Conservation (phyloP, 2,888 invertebrate genomes). For the Argynnis bischoffii region DNA sequence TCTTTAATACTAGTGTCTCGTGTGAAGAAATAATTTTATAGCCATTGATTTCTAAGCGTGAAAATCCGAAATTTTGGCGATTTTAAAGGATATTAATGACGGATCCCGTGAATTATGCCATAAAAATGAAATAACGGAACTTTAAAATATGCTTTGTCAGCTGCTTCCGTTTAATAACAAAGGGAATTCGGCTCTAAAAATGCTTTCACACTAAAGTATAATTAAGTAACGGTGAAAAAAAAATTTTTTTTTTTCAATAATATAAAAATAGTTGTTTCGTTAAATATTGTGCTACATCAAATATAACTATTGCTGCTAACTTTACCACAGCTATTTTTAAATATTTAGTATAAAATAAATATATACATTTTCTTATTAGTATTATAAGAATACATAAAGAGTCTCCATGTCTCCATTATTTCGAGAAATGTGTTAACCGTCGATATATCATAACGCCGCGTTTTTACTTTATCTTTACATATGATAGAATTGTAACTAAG, state of each 20-base stretch:
- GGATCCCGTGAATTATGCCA: constrained; percentile 10
- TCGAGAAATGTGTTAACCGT: too few relatives aligned
- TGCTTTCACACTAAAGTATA: constrained; percentile 1
- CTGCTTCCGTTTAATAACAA: constrained; percentile 30
- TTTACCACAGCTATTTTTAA: too few relatives aligned
- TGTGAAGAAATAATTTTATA: neutral
- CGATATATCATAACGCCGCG: too few relatives aligned
- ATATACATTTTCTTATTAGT: too few relatives aligned
- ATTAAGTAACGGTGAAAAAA: neutral
- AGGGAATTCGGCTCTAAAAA: constrained; percentile 17
- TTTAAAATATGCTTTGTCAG: constrained; percentile 39
- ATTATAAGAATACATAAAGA: too few relatives aligned
- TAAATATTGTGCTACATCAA: too few relatives aligned
- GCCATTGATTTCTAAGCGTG: neutral
- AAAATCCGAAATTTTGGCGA: neutral
- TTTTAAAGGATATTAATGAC: constrained; percentile 28
- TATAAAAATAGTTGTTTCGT: neutral
- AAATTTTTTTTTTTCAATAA: neutral
- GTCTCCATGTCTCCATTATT: too few relatives aligned
- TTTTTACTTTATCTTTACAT: too few relatives aligned
- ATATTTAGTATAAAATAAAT: too few relatives aligned
- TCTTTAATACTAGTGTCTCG: too few relatives aligned
- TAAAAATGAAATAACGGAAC: constrained; percentile 33
- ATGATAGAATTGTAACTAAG: too few relatives aligned
- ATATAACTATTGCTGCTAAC: too few relatives aligned